A percentile compares a stretch with the other conserved stretches of the same genome.
These are phyloP conservation scores for Vollenhovia emeryi DNA, from an alignment of 1,140 invertebrate genomes.

Conservation along the genomic window DNA sequence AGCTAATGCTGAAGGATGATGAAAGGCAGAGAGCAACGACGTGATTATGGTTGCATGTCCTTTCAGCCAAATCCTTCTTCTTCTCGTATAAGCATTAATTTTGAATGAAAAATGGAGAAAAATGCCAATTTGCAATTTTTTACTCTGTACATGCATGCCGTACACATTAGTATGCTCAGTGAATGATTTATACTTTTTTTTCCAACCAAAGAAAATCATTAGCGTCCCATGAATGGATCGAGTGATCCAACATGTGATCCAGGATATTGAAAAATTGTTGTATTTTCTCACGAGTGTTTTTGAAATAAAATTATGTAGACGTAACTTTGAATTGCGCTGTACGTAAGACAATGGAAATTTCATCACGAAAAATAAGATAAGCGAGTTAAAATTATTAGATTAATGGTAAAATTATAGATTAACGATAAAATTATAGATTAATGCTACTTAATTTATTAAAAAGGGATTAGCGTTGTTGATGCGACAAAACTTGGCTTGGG, in stretches of 20 bases:
- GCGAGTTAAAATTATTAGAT: slow-evolving; percentile 46
- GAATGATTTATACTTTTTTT: slow-evolving; percentile 8
- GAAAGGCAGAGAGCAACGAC: slow-evolving; percentile 5
- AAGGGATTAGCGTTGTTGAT: slow-evolving; percentile 58
- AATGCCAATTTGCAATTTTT: slow-evolving; percentile 31
- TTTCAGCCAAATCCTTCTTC: slow-evolving; percentile 28
- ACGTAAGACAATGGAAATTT: not conserved
- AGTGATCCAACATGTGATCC: not conserved
- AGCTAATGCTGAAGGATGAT: slow-evolving; percentile 1
- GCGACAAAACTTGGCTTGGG: slow-evolving; percentile 50
- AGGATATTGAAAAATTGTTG: not conserved
- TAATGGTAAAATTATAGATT: slow-evolving; percentile 55
- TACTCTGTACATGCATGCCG: slow-evolving; percentile 32
- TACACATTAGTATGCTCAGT: slow-evolving; percentile 31
- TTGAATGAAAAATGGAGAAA: slow-evolving; percentile 27
- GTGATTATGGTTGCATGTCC: slow-evolving; percentile 5
- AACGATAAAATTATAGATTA: slow-evolving; percentile 57
- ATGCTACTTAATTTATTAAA: slow-evolving; percentile 57
- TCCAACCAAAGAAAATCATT: slow-evolving; percentile 11
- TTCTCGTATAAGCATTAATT: slow-evolving; percentile 21
- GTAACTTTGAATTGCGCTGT: not conserved
- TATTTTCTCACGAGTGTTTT: not conserved
- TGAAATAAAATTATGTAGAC: not conserved
- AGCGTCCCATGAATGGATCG: not conserved
- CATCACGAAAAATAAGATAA: slow-evolving; percentile 20